phyloP scores from a whole-genome alignment of 2,797 vertebrate genomes.

The Okamejei kenojei region DNA sequence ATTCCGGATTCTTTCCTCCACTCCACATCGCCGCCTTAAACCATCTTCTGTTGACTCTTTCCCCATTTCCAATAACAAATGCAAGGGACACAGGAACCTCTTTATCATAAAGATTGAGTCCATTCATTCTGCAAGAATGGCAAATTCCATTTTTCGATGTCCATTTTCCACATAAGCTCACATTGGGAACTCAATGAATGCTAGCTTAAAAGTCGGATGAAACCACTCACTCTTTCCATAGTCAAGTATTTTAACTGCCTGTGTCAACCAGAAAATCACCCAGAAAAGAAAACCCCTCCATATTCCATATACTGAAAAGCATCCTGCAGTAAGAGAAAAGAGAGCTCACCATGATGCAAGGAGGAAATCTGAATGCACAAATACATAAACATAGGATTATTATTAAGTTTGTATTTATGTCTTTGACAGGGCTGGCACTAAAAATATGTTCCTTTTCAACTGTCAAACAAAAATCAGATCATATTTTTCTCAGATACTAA shows the following conservation, averaged over 20 bases:
- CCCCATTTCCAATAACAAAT: too few species aligned
- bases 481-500: not conserved
- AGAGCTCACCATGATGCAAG: not conserved
- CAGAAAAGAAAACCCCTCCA: not conserved
- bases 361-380: not conserved
- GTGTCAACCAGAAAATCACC: too few species aligned
- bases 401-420: not conserved
- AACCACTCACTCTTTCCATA: not conserved
- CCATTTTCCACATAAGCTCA: not conserved
- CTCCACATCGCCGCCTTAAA: too few species aligned
- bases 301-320: not conserved
- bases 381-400: not conserved
- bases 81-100: too few species aligned
- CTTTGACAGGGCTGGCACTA: not conserved
- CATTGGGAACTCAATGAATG: not conserved
- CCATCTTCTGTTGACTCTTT: too few species aligned
- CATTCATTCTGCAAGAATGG: too few species aligned
- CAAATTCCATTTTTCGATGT: too few species aligned
- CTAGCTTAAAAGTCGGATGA: not conserved
- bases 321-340: not conserved
- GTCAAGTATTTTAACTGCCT: not conserved
- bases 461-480: not conserved
- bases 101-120: too few species aligned
- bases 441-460: not conserved
- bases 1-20: too few species aligned